Conservation (phyloP, 2,888 invertebrate genomes). For the Stegana nigrithorax region DNA sequence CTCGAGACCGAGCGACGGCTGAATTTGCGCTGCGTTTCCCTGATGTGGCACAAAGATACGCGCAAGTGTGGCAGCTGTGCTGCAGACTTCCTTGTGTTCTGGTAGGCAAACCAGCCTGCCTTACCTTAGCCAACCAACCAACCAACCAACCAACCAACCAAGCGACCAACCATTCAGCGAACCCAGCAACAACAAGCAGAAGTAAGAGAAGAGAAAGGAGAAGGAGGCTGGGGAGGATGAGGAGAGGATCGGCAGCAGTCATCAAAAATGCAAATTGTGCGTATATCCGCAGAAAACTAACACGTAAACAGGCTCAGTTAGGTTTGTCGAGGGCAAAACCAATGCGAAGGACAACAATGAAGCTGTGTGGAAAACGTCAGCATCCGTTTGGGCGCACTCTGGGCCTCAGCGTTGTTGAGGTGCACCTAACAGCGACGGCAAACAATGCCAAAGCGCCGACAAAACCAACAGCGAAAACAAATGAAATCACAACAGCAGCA, state of each 20-base stretch:
- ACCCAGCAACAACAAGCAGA: not conserved
- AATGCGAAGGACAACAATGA: not conserved
- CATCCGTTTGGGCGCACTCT: not conserved
- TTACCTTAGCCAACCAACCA: not conserved
- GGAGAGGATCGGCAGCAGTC: too few species aligned
- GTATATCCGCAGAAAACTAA: slow-evolving; percentile 13
- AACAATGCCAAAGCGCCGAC: not conserved
- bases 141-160: too few species aligned
- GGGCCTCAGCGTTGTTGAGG: slow-evolving; percentile 3
- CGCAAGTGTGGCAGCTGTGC: slow-evolving; percentile 1
- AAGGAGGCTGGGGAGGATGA: too few species aligned
- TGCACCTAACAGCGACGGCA: not conserved
- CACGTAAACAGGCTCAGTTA: not conserved
- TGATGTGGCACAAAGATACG: slow-evolving; percentile 4
- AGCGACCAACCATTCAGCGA: too few species aligned
- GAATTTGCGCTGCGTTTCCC: not conserved
- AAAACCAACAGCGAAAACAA: not conserved
- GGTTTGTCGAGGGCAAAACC: not conserved
- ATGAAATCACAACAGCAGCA: not conserved
- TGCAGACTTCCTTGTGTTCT: not conserved
- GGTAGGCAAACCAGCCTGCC: not conserved
- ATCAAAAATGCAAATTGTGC: slow-evolving; percentile 18
- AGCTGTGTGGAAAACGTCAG: not conserved
- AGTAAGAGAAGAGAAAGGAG: not conserved
- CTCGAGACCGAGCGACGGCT: not conserved